These are phyloP conservation scores for Pelosia muscerda DNA, from an alignment of 2,888 invertebrate species.

Conservation along the genomic window DNA sequence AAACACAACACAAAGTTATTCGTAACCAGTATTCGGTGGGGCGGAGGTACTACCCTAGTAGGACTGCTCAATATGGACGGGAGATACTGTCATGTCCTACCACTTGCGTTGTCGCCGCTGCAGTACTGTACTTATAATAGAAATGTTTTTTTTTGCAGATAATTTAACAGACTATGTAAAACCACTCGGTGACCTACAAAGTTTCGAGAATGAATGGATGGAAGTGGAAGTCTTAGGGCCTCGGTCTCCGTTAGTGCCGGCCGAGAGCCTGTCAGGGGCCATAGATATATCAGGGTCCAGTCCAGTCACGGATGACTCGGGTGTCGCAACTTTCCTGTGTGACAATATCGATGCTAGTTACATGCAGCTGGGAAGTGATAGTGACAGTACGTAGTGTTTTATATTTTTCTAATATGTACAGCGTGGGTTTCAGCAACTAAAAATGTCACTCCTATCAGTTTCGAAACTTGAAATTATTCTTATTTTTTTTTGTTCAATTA, in stretches of 20 bases:
- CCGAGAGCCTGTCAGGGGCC: slow-evolving; percentile 62
- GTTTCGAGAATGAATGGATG: slow-evolving; percentile 97
- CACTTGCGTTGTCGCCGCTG: too few species aligned
- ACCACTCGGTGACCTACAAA: slow-evolving; percentile 91
- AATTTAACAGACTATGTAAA: slow-evolving; percentile 86
- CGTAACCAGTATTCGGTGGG: too few species aligned
- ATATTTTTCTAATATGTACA: background rate
- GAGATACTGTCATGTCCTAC: too few species aligned
- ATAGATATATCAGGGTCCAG: slow-evolving; percentile 72
- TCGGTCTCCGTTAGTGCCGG: slow-evolving; percentile 77
- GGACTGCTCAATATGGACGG: too few species aligned
- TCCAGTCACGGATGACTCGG: slow-evolving; percentile 72
- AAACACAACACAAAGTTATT: too few species aligned
- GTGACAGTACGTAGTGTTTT: slow-evolving; percentile 70
- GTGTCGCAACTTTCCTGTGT: slow-evolving; percentile 87
- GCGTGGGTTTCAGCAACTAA: too few species aligned
- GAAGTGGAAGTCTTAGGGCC: slow-evolving; percentile 93
- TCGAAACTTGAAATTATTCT: too few species aligned
- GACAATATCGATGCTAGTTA: slow-evolving; percentile 87
- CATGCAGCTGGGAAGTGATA: slow-evolving; percentile 84
- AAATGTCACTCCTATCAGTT: too few species aligned
- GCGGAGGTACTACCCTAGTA: too few species aligned
- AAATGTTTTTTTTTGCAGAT: slow-evolving; percentile 28
- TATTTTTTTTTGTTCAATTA: background rate
- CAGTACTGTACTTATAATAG: background rate